Percentiles rank a stretch among this genome's conserved stretches.
Conservation (phyloP, 2,797 vertebrate genomes). For the Mormyrus proboscirostris region DNA sequence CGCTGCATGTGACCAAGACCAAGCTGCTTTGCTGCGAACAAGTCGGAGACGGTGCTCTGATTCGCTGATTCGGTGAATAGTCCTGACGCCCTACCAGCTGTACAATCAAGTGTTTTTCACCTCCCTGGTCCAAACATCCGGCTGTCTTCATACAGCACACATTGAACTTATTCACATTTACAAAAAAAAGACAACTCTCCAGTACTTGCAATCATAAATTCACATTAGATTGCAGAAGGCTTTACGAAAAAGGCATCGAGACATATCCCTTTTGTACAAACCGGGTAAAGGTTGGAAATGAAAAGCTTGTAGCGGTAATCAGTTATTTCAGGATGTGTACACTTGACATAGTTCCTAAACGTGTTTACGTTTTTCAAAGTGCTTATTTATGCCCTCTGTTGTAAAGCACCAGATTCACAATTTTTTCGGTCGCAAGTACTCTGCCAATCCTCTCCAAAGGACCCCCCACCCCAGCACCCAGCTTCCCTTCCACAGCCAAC, state of each 20-base stretch:
- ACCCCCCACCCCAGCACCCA: conserved; percentile 43
- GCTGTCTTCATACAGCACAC: conserved; percentile 14
- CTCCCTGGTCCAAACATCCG: background rate
- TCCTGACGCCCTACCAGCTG: background rate
- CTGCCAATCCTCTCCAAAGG: conserved; percentile 47
- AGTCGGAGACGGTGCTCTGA: background rate
- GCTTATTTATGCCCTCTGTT: conserved; percentile 23
- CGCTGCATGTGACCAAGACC: background rate
- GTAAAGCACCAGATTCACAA: conserved; percentile 25
- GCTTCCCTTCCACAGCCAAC: conserved; percentile 35
- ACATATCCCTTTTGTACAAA: conserved; percentile 15
- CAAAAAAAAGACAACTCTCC: background rate
- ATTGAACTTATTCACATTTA: conserved; percentile 22
- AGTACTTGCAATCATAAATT: conserved; percentile 22
- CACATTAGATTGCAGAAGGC: conserved; percentile 23
- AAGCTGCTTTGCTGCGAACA: background rate
- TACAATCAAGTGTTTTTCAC: conserved; percentile 2
- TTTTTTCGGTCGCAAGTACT: conserved; percentile 30
- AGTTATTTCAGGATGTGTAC: conserved; percentile 6
- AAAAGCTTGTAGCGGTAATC: background rate
- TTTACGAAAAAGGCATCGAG: conserved; percentile 23
- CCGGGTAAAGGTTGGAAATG: background rate
- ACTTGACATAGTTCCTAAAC: conserved; percentile 5
- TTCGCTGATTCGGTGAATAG: background rate
- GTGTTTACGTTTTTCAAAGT: conserved; percentile 13